Percentiles rank a stretch among this genome's conserved stretches.
Conservation (phyloP, 1,140 invertebrate genomes). For the Diploscapter pachys region DNA sequence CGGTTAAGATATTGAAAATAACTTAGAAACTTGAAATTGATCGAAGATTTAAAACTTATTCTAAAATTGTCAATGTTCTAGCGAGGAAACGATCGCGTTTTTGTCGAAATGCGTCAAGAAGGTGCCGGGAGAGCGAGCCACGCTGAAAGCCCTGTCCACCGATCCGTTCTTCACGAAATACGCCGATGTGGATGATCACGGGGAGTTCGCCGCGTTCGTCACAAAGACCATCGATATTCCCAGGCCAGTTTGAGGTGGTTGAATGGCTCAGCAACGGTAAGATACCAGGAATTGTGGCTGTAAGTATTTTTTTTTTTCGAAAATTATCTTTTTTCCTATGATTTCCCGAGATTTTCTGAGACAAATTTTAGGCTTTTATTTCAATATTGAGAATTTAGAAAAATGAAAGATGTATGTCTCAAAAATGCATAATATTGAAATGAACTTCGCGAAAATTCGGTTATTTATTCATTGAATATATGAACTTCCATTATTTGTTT, state of each 20-base stretch:
- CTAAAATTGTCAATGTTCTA: conserved; percentile 31
- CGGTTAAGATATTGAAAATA: neutral
- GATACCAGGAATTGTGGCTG: neutral
- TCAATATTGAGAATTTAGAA: conserved; percentile 7
- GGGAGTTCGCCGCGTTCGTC: conserved; percentile 53
- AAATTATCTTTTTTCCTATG: neutral
- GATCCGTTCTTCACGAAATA: conserved; percentile 53
- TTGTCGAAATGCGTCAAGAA: conserved; percentile 54
- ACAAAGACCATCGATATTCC: conserved; percentile 43
- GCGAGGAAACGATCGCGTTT: conserved; percentile 50
- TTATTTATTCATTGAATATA: too few species aligned
- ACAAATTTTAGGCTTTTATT: neutral
- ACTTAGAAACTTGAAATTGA: neutral
- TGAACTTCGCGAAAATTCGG: too few species aligned
- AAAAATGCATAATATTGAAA: too few species aligned
- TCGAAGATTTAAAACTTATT: conserved; percentile 1
- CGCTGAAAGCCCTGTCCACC: conserved; percentile 40
- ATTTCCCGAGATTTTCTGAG: neutral
- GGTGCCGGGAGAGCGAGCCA: conserved; percentile 48
- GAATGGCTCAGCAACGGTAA: neutral
- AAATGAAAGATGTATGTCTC: neutral
- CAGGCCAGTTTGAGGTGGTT: neutral
- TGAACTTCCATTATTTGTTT: too few species aligned
- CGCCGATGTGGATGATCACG: conserved; percentile 43
- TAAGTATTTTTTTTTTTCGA: conserved; percentile 3